Percentiles rank a stretch among this genome's conserved stretches.
Conservation (phyloP, 1,140 invertebrate species). For the Agrilus planipennis region DNA sequence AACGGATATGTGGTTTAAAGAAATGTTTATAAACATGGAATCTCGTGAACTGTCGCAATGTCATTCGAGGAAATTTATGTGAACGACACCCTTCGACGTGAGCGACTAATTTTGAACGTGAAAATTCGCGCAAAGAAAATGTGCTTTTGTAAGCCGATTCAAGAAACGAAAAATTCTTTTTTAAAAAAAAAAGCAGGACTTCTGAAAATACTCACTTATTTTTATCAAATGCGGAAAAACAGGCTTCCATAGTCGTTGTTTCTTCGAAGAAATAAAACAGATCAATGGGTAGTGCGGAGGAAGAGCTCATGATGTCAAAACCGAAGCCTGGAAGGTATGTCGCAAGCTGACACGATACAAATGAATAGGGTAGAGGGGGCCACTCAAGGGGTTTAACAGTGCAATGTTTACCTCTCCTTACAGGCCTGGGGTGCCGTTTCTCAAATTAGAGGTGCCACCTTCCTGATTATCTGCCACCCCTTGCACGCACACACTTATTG, state of each 20-base stretch:
- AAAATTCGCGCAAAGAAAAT: conserved; percentile 5
- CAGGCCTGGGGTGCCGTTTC: too few relatives aligned
- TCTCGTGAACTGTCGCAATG: neutral
- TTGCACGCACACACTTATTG: too few relatives aligned
- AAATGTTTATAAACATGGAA: neutral
- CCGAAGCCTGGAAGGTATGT: too few relatives aligned
- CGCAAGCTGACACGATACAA: conserved; percentile 14
- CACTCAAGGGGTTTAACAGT: too few relatives aligned
- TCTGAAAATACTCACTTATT: conserved; percentile 46
- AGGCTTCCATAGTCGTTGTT: conserved; percentile 80
- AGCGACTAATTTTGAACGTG: conserved; percentile 16
- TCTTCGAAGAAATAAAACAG: conserved; percentile 16
- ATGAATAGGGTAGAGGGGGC: neutral
- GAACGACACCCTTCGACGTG: conserved; percentile 1
- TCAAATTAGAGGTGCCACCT: too few relatives aligned
- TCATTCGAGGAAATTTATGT: neutral
- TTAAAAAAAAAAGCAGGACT: neutral
- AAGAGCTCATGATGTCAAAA: conserved; percentile 5
- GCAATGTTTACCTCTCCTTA: too few relatives aligned
- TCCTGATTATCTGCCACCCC: too few relatives aligned
- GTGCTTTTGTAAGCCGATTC: neutral
- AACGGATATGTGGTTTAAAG: too few relatives aligned
- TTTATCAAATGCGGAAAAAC: conserved; percentile 77
- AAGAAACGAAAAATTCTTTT: conserved; percentile 1
- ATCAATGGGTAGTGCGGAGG: conserved; percentile 14